phyloP scores from a whole-genome alignment of 2,113 vertebrate species.

The Sporophila hypoxantha region DNA sequence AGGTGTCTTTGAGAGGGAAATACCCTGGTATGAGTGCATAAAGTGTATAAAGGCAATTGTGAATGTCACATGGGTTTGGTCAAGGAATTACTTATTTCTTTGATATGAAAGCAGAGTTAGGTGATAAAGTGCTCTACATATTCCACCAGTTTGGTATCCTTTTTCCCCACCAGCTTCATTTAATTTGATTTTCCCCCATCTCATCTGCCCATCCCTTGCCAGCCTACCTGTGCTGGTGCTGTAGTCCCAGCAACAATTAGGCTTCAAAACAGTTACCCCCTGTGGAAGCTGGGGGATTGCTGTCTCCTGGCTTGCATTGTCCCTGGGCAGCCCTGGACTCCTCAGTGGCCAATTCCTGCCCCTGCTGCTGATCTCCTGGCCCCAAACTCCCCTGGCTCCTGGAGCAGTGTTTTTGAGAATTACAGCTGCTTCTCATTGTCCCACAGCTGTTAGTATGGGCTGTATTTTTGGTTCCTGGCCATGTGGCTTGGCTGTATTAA shows the following conservation, averaged over 20 bases:
- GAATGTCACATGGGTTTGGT: background rate
- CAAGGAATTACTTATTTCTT: background rate
- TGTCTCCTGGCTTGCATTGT: background rate
- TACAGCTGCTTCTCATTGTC: background rate
- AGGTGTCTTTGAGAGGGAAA: background rate
- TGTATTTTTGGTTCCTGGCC: conserved; percentile 23
- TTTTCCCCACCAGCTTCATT: background rate
- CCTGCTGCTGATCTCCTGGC: background rate
- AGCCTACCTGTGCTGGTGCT: background rate
- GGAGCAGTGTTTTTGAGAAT: background rate
- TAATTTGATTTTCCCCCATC: background rate
- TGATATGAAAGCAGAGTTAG: background rate
- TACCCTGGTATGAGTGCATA: no score
- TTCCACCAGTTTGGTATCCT: background rate
- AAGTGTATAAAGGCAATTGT: background rate
- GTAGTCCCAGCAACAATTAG: background rate
- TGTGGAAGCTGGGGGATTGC: background rate
- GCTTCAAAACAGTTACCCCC: background rate
- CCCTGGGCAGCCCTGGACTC: background rate
- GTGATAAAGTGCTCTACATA: background rate
- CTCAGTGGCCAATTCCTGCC: background rate
- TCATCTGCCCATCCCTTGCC: background rate
- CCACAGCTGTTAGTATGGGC: background rate
- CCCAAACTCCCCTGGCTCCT: background rate
- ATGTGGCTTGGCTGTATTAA: background rate